Evolutionary conservation across 30 jellyfish, hydroid and myxozoan genomes (phyloP), one percentile per base, ranked within the genome.

Genomic region (Aurelia aurita complex sp. Pacific): DNA sequence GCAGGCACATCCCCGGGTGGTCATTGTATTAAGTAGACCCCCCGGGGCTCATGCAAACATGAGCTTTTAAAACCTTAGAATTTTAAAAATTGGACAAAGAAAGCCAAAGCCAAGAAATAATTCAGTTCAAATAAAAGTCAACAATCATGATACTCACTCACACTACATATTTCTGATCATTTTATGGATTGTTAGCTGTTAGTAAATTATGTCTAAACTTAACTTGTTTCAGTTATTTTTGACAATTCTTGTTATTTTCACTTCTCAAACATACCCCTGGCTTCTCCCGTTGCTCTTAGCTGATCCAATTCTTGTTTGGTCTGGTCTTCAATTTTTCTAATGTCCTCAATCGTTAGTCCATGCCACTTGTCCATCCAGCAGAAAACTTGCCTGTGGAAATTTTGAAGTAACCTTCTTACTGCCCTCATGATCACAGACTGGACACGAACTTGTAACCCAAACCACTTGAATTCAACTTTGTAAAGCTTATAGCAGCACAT

Each of bases 291-390:
- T 4, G 35, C 55, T 69, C 97, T 78, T 89, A 75, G 81, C 79
- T 86, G 67, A 62, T 87, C 91, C 42, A 95, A 76, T 32, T 89
- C 98, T 57, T 73, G 73, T 63, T 91, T 90, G 74, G 99, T 96
- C 71, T 96, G 50, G n/a, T 66, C 97, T 79, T 96, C 99, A 43
- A 96, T 68, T 51, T 51, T 67, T 77, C 99, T 75, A 67, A 96
- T 90, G 23, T 96, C 98, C 17, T 95, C 97, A 69, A 95, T 95
- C 42, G 99, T 64, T 82, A 89, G 79, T 1, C 99, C 99, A 69
- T 86, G 91, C 96, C 97, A 96, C 83, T 86, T 90, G 70, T 96
- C 99, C 74, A 96, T 90, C 99, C 98, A 91, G 85, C 98, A 91
- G 71, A 96, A 87, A 17, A 90, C 90, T 74, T 91, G 97, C 14